These are phyloP conservation scores for Anser cygnoides DNA, from an alignment of 2,113 vertebrate species.

Conservation along the genomic window DNA sequence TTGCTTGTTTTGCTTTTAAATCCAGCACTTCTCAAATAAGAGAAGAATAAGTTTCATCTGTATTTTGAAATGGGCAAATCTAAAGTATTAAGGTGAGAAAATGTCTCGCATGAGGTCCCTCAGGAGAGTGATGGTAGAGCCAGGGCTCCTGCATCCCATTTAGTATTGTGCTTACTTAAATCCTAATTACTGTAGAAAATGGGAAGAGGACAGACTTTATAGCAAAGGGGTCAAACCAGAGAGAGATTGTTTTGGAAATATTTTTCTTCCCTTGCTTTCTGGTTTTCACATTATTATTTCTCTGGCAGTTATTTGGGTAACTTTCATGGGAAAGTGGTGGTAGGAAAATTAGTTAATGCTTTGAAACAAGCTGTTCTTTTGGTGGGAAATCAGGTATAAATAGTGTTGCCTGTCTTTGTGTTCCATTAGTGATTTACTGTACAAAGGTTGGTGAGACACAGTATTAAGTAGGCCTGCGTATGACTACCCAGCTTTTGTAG, in stretches of 20 bases:
- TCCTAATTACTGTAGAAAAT: neutral
- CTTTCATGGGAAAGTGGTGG: neutral
- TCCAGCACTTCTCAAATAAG: neutral
- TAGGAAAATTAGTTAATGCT: neutral
- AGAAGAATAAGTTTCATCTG: neutral
- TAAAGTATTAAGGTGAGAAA: neutral
- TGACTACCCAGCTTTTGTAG: neutral
- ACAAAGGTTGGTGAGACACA: neutral
- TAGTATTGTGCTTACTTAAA: neutral
- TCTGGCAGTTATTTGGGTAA: neutral
- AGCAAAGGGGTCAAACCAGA: neutral
- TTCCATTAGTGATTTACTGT: neutral
- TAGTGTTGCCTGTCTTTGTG: neutral
- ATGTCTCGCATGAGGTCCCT: neutral
- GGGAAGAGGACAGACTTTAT: neutral
- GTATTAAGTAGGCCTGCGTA: neutral
- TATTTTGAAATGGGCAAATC: neutral
- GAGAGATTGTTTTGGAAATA: neutral
- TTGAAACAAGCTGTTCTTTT: neutral
- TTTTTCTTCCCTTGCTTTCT: neutral
- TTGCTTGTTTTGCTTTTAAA: neutral
- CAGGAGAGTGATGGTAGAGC: neutral
- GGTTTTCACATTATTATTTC: neutral
- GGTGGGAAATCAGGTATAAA: neutral
- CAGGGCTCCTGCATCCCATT: neutral